phyloP scores from a whole-genome alignment of 2,113 vertebrate species.

The Gnathonemus longibarbis region DNA sequence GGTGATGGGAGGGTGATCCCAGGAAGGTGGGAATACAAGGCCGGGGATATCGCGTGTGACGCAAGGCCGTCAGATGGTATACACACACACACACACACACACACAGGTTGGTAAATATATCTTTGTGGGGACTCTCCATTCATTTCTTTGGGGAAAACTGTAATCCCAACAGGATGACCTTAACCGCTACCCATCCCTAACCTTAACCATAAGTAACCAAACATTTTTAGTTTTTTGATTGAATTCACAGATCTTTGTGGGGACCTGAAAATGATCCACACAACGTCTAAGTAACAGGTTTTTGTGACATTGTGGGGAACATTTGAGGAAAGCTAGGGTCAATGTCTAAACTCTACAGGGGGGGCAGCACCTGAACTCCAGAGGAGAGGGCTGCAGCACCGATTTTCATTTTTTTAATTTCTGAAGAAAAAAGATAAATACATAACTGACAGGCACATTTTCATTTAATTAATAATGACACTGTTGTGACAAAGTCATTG shows the following conservation, averaged over 20 bases:
- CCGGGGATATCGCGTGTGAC: neutral
- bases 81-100: too few relatives aligned
- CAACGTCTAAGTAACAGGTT: neutral
- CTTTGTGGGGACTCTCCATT: neutral
- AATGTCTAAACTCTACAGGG: neutral
- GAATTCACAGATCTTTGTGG: neutral
- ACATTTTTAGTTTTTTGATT: neutral
- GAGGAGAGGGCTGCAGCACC: neutral
- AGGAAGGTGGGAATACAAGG: neutral
- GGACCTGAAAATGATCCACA: neutral
- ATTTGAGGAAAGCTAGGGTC: neutral
- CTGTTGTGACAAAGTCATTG: neutral
- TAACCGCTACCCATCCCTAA: neutral
- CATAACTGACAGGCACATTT: neutral
- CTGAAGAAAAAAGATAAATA: neutral
- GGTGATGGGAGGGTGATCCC: neutral
- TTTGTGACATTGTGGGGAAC: neutral
- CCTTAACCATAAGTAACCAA: neutral
- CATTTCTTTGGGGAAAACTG: neutral
- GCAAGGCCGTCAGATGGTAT: neutral
- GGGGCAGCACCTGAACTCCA: neutral
- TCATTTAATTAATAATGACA: neutral
- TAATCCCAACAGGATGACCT: neutral
- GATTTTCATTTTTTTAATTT: neutral
- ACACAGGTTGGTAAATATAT: neutral